Evolutionary conservation across 2,888 invertebrate genomes (phyloP).

Genomic region (Perizoma flavofasciatum): DNA sequence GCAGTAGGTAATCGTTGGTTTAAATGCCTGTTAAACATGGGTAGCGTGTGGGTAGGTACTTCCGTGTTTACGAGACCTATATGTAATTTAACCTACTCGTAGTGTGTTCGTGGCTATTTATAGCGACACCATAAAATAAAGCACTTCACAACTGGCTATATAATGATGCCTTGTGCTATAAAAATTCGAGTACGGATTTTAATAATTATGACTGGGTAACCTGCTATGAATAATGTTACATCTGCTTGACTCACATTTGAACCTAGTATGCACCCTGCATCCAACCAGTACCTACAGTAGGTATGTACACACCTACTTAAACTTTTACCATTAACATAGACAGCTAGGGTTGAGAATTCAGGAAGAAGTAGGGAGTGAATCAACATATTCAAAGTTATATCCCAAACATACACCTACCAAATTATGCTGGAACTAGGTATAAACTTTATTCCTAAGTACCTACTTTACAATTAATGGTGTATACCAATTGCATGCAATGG

Average conservation of each 20-base stretch:
- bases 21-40: conserved; percentile 8
- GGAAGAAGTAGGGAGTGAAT: no score
- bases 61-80: conserved; percentile 14
- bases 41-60: not conserved
- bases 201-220: conserved; percentile 2
- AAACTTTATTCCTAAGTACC: no score
- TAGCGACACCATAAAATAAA: conserved; percentile 27
- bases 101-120: conserved; percentile 31
- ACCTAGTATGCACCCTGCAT: no score
- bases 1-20: conserved; percentile 10
- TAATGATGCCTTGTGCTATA: conserved; percentile 31
- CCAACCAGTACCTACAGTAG: no score
- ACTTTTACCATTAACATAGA: no score
- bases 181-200: conserved; percentile 31
- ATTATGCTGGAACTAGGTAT: no score
- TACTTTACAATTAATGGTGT: no score
- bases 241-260: not conserved
- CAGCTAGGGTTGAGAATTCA: no score
- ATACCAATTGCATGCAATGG: no score
- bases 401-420: no score
- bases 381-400: no score
- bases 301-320: no score
- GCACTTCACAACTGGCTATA: conserved; percentile 28
- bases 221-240: not conserved
- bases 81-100: not conserved